Percentiles rank a stretch among this genome's conserved stretches.
Evolutionary conservation across 2,888 invertebrate species (phyloP).

Genomic region (Bedellia somnulentella): DNA sequence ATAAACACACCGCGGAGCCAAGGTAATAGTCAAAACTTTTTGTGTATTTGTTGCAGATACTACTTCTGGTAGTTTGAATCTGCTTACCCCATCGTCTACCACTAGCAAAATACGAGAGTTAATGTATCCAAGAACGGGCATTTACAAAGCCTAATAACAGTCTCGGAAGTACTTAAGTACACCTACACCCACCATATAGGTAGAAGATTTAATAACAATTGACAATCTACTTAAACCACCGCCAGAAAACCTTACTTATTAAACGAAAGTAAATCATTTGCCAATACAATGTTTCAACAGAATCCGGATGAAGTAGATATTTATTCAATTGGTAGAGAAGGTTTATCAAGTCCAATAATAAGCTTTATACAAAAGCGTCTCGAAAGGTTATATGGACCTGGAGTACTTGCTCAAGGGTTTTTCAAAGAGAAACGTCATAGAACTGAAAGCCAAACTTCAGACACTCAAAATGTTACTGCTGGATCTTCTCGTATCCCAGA

Average conservation of each 20-base stretch:
- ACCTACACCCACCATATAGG: too few species aligned
- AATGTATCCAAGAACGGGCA: conserved; percentile 59
- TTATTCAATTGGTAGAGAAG: too few species aligned
- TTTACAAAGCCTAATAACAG: conserved; percentile 9
- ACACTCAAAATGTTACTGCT: too few species aligned
- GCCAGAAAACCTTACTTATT: conserved; percentile 41
- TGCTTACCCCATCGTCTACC: conserved; percentile 64
- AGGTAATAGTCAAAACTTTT: too few species aligned
- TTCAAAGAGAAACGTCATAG: conserved; percentile 67
- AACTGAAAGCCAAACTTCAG: conserved; percentile 36
- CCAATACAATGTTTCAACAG: conserved; percentile 36
- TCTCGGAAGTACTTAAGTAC: too few species aligned
- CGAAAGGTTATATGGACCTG: conserved; percentile 85
- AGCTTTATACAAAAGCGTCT: conserved; percentile 88
- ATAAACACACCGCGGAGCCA: too few species aligned
- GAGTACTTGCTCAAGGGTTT: conserved; percentile 83
- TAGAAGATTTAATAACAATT: too few species aligned
- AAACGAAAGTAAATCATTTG: conserved; percentile 41
- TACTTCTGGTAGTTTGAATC: conserved; percentile 65
- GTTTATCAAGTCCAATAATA: conserved; percentile 59
- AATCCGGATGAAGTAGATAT: conserved; percentile 40
- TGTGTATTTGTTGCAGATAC: conserved; percentile 51
- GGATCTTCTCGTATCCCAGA: conserved; percentile 36
- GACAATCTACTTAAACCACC: conserved; percentile 45
- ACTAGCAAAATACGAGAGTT: conserved; percentile 60